These are phyloP conservation scores for Gallinago stenura DNA, from an alignment of 2,797 vertebrate species.

Conservation along the genomic window DNA sequence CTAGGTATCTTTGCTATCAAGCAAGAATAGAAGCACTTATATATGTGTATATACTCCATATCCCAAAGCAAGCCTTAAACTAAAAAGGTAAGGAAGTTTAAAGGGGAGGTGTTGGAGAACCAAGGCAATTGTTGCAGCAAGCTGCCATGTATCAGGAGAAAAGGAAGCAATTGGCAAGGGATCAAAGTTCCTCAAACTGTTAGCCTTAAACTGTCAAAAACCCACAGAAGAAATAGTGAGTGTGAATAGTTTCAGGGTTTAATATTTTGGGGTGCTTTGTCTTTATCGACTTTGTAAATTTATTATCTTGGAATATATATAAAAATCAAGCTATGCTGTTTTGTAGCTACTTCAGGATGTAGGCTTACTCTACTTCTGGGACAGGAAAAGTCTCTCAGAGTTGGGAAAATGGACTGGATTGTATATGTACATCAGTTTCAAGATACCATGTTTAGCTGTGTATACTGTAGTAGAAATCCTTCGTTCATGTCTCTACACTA, in stretches of 20 bases:
- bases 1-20: not conserved
- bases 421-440: not conserved
- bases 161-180: slow-evolving; percentile 15
- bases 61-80: not conserved
- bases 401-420: not conserved
- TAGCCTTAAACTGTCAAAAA: not conserved
- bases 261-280: slow-evolving; percentile 6
- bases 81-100: not conserved
- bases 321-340: not conserved
- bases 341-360: not conserved
- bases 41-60: not conserved
- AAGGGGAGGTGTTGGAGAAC: not conserved
- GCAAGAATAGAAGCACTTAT: not conserved
- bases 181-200: slow-evolving; percentile 5
- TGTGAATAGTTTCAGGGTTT: not conserved
- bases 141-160: not conserved
- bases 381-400: not conserved
- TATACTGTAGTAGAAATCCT: not conserved
- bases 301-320: not conserved
- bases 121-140: not conserved
- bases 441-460: not conserved
- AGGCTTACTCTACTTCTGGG: not conserved
- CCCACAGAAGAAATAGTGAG: not conserved
- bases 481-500: not conserved
- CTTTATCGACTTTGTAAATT: not conserved